Conservation (phyloP, 2,113 vertebrate genomes). For the Coregonus clupeaformis region DNA sequence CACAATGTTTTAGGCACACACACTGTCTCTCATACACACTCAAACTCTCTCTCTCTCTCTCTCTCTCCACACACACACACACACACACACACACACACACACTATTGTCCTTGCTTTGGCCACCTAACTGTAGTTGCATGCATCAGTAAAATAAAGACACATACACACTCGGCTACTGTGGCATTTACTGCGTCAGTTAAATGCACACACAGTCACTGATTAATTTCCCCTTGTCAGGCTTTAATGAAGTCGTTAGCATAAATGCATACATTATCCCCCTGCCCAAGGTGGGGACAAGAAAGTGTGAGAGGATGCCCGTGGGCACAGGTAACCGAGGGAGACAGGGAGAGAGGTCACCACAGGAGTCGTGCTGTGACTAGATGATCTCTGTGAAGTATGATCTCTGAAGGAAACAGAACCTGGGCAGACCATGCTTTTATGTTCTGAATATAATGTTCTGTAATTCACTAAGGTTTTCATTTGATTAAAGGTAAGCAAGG, state of each 20-base stretch:
- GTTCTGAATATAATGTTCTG: too few relatives aligned
- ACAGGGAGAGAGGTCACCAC: constrained; percentile 23
- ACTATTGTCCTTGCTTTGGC: not conserved
- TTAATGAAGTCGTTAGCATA: constrained; percentile 46
- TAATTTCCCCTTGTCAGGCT: constrained; percentile 8
- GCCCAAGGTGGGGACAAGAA: constrained; percentile 50
- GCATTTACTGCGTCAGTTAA: constrained; percentile 32
- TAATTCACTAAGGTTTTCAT: too few relatives aligned
- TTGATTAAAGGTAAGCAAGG: too few relatives aligned
- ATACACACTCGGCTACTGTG: constrained; percentile 1
- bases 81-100: constrained; percentile 1
- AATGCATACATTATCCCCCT: constrained; percentile 35
- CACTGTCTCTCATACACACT: not conserved
- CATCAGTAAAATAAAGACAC: constrained; percentile 14
- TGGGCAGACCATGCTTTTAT: constrained; percentile 22
- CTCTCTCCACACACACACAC: not conserved
- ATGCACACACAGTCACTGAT: constrained; percentile 24
- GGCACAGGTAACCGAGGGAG: too few relatives aligned
- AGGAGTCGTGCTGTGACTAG: constrained; percentile 21
- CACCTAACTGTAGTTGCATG: not conserved
- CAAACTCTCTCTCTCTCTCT: too few relatives aligned
- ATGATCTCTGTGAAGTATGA: constrained; percentile 46
- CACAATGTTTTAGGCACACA: not conserved
- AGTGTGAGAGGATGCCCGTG: constrained; percentile 21
- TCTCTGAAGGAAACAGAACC: constrained; percentile 48